Percentiles rank a stretch among this genome's conserved stretches.
These are phyloP conservation scores for Synanthedon vespiformis DNA, from an alignment of 2,888 invertebrate genomes.

Conservation along the genomic window DNA sequence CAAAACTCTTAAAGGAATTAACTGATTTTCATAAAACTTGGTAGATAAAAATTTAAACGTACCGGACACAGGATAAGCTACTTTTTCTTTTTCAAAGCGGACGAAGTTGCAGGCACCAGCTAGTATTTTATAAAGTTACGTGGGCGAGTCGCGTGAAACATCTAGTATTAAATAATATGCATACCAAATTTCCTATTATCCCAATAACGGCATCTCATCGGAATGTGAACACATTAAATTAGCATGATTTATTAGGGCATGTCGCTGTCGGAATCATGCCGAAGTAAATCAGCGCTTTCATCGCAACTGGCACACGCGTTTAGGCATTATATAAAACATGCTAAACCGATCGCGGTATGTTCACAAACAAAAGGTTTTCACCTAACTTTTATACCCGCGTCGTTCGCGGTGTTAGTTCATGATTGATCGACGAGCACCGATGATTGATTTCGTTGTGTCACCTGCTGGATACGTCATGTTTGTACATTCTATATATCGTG, in stretches of 20 bases:
- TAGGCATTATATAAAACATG: neutral
- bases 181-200: too few relatives aligned
- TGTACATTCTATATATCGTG: neutral
- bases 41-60: too few relatives aligned
- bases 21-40: too few relatives aligned
- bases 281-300: neutral
- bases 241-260: neutral
- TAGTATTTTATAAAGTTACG: too few relatives aligned
- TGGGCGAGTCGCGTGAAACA: too few relatives aligned
- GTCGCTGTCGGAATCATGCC: neutral
- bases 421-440: conserved; percentile 31
- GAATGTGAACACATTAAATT: neutral
- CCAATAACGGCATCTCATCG: too few relatives aligned
- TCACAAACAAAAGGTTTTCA: neutral
- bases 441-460: conserved; percentile 32
- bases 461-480: conserved; percentile 17
- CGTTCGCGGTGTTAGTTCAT: conserved; percentile 12
- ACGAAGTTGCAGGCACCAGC: too few relatives aligned
- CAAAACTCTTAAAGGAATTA: too few relatives aligned
- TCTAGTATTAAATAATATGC: too few relatives aligned
- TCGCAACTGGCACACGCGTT: neutral
- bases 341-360: neutral
- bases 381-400: neutral
- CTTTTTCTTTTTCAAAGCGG: too few relatives aligned
- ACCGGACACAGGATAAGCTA: too few relatives aligned